Evolutionary conservation across 2,888 invertebrate genomes (phyloP).

Genomic region (Drosophila macrospina): DNA sequence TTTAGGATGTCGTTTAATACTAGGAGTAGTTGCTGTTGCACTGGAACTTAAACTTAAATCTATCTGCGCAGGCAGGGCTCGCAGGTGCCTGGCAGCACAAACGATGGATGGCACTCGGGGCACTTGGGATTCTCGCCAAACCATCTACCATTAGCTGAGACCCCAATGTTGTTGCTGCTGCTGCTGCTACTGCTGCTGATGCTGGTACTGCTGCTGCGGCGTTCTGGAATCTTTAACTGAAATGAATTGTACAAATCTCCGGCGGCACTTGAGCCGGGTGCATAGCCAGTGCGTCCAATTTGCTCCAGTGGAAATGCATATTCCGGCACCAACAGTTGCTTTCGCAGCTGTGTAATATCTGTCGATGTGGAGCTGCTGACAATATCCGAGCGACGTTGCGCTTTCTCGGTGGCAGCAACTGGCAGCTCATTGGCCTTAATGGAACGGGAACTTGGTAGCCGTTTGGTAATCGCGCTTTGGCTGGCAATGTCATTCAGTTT

Average conservation of each 20-base stretch:
- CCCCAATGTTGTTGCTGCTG: slow-evolving; percentile 42
- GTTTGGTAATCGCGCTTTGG: slow-evolving; percentile 31
- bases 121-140: slow-evolving; percentile 88
- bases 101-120: slow-evolving; percentile 89
- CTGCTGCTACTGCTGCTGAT: slow-evolving; percentile 39
- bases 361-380: slow-evolving; percentile 47
- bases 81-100: slow-evolving; percentile 88
- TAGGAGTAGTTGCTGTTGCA: slow-evolving; percentile 39
- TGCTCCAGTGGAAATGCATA: slow-evolving; percentile 88
- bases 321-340: slow-evolving; percentile 88
- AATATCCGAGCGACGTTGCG: slow-evolving; percentile 76
- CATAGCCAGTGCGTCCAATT: slow-evolving; percentile 87
- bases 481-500: slow-evolving; percentile 54
- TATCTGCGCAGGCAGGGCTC: slow-evolving; percentile 88
- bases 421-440: slow-evolving; percentile 75
- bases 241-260: slow-evolving; percentile 88
- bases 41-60: slow-evolving; percentile 49
- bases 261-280: slow-evolving; percentile 63
- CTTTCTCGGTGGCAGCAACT: slow-evolving; percentile 58
- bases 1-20: slow-evolving; percentile 45
- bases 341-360: slow-evolving; percentile 87
- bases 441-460: slow-evolving; percentile 78
- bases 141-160: slow-evolving; percentile 76
- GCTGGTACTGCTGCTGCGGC: slow-evolving; percentile 69
- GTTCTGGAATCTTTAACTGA: slow-evolving; percentile 87